Percentiles rank a stretch among this genome's conserved stretches.
Conservation (phyloP, 1,140 invertebrate species). For the Lepeophtheirus salmonis region DNA sequence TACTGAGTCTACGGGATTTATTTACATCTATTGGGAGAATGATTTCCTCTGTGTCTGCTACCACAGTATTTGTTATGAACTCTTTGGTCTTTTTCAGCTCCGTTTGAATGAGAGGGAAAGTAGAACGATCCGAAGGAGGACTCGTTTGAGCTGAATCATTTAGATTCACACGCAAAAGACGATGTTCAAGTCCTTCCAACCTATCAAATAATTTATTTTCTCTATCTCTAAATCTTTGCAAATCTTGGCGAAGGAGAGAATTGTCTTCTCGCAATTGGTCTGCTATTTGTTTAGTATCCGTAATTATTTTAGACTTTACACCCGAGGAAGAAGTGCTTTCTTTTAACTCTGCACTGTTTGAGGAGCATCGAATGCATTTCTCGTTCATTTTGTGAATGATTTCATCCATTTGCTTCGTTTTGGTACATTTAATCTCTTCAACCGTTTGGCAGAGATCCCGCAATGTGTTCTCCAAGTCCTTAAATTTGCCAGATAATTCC, state of each 20-base stretch:
- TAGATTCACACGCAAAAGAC: background rate
- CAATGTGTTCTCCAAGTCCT: background rate
- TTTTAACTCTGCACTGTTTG: background rate
- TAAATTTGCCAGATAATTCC: background rate
- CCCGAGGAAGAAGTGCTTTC: too few relatives aligned
- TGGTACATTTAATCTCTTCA: background rate
- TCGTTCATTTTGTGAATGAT: background rate
- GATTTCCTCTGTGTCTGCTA: background rate
- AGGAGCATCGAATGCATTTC: background rate
- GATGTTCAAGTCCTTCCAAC: background rate
- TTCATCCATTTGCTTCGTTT: background rate
- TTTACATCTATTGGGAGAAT: background rate
- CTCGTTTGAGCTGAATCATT: background rate
- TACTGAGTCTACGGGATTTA: background rate
- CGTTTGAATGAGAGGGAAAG: background rate
- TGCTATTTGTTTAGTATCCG: background rate
- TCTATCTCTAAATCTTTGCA: slow-evolving; percentile 6
- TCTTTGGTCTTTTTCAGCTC: too few relatives aligned
- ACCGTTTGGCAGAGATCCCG: background rate
- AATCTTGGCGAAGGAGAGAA: background rate
- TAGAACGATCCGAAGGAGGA: background rate
- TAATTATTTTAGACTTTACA: background rate
- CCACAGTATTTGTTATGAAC: background rate
- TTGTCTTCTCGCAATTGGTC: slow-evolving; percentile 14
- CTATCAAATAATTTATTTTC: background rate